A percentile compares a stretch with the other conserved stretches of the same genome.
These are phyloP conservation scores for Spilarctia lutea DNA, from an alignment of 2,888 invertebrate genomes.

Conservation along the genomic window DNA sequence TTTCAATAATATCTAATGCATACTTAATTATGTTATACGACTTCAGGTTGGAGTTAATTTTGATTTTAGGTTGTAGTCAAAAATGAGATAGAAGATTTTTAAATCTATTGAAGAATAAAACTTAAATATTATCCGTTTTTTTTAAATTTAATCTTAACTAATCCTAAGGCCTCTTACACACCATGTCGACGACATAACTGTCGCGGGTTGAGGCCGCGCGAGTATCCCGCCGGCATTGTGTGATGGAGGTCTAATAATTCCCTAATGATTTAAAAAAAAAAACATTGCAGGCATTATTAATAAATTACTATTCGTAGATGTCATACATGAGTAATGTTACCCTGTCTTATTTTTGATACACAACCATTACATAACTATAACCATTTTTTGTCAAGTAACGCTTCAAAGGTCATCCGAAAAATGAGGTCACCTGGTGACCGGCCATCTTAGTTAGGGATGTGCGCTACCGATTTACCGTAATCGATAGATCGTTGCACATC, in stretches of 20 bases:
- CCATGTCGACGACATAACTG: too few relatives aligned
- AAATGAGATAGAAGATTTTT: too few relatives aligned
- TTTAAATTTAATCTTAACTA: too few relatives aligned
- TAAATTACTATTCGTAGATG: background rate
- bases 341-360: background rate
- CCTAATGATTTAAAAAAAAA: too few relatives aligned
- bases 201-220: too few relatives aligned
- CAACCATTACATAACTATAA: background rate
- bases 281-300: too few relatives aligned
- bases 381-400: background rate
- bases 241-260: too few relatives aligned
- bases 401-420: slow-evolving; percentile 14
- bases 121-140: too few relatives aligned
- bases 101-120: too few relatives aligned
- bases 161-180: too few relatives aligned
- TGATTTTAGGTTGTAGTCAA: too few relatives aligned
- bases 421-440: slow-evolving; percentile 32
- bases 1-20: background rate
- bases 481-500: slow-evolving; percentile 43
- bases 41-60: background rate
- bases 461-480: slow-evolving; percentile 39
- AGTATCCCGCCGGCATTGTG: too few relatives aligned
- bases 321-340: background rate
- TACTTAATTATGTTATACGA: background rate
- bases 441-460: slow-evolving; percentile 33